These are phyloP conservation scores for Willowsia nigromaculata DNA, from an alignment of 2,888 invertebrate genomes.

Conservation along the genomic window DNA sequence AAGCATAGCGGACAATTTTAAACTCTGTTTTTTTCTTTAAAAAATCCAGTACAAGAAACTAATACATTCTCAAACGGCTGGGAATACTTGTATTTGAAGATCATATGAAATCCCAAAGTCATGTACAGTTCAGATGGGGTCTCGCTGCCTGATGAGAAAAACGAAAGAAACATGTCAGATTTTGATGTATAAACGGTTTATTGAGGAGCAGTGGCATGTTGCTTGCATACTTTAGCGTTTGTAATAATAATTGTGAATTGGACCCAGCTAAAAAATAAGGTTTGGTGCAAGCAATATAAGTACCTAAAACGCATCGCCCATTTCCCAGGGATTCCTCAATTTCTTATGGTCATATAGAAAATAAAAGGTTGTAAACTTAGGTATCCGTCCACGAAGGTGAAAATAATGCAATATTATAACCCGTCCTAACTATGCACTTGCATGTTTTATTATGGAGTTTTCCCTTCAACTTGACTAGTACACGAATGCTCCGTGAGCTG, in stretches of 20 bases:
- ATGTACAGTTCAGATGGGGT: constrained; percentile 42
- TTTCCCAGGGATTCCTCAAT: no score
- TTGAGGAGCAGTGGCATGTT: constrained; percentile 40
- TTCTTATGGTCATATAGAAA: no score
- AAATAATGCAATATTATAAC: no score
- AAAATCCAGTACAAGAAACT: neutral
- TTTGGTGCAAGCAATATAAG: no score
- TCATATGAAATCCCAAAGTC: neutral
- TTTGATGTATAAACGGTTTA: neutral
- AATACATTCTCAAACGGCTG: neutral
- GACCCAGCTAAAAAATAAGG: neutral
- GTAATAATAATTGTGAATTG: neutral
- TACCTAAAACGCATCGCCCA: no score
- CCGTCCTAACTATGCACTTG: neutral
- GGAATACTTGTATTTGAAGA: neutral
- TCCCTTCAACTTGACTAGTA: neutral
- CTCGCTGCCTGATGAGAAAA: neutral
- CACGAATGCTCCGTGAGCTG: neutral
- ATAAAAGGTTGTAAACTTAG: no score
- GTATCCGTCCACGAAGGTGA: no score
- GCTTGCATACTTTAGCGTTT: constrained; percentile 6
- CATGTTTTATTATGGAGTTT: neutral
- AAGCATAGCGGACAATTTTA: neutral
- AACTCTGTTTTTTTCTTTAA: constrained; percentile 4
- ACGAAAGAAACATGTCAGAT: neutral